A percentile compares a stretch with the other conserved stretches of the same genome.
phyloP scores from a whole-genome alignment of 2,888 invertebrate genomes.

The Nemotelus pantherinus region DNA sequence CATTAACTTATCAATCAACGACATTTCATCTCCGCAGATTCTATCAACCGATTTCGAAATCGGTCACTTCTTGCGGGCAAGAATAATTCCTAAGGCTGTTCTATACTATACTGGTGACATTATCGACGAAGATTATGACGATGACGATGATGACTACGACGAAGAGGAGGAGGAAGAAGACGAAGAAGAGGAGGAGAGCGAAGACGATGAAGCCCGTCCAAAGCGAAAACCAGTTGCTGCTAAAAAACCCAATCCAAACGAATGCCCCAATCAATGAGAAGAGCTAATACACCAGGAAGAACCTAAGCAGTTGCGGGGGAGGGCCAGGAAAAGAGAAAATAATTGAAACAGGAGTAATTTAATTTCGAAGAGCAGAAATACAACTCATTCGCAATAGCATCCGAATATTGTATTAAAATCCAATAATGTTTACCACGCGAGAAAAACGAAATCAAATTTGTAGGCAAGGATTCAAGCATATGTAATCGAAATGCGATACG shows the following conservation, averaged over 20 bases:
- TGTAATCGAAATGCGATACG: background rate
- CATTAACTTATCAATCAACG: background rate
- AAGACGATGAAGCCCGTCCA: slow-evolving; percentile 55
- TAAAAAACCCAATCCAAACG: slow-evolving; percentile 66
- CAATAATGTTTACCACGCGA: background rate
- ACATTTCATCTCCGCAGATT: slow-evolving; percentile 67
- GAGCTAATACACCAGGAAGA: slow-evolving; percentile 30
- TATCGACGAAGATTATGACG: slow-evolving; percentile 80
- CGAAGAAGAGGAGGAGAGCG: slow-evolving; percentile 60
- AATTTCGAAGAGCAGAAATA: background rate
- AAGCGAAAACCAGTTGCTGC: slow-evolving; percentile 53
- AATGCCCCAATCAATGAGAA: slow-evolving; percentile 78
- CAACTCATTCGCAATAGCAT: slow-evolving; percentile 8
- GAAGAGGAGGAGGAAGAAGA: slow-evolving; percentile 70
- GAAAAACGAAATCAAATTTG: background rate
- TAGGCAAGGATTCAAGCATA: too few species aligned
- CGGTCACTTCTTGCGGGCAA: slow-evolving; percentile 96
- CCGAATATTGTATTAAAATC: background rate
- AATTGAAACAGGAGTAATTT: background rate
- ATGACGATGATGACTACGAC: slow-evolving; percentile 67
- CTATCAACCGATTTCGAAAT: slow-evolving; percentile 97
- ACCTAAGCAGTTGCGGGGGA: slow-evolving; percentile 27
- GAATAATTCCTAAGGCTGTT: slow-evolving; percentile 96
- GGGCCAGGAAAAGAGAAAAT: slow-evolving; percentile 24
- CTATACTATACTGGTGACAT: slow-evolving; percentile 95